Evolutionary conservation across 2,888 invertebrate genomes (phyloP), one percentile per base, ranked within the genome.

Genomic region (Anoncus sp.): DNA sequence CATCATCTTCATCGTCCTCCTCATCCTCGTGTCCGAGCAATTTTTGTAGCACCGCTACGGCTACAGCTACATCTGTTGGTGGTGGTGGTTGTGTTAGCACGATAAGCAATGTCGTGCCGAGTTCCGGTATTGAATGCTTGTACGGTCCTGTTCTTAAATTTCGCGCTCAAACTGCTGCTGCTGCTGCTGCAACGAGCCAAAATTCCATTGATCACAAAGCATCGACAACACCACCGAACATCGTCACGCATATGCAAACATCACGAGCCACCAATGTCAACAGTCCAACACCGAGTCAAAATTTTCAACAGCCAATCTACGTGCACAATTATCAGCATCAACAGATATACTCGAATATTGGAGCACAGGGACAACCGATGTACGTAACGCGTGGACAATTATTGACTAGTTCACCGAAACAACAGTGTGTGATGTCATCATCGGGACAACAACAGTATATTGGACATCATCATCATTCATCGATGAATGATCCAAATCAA

Each of bases 61-160:
- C 49, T 20, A 14, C 6, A 6, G 51, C 51, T 6, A 27, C 16
- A 24, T 31, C 31, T 38, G 67, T 24, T 45, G 75, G 71, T 72
- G 62, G 75, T 65, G 75, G 81, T 80, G 78, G 78, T 47, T 75
- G 74, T 59, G 80, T 82, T 45, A 83, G 77, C 51, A 75, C 85
- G 55, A 43, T 79, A 22, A 83, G 79, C 47, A 74, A 70, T 45
- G 62, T 71, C 38, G 65, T 82, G 27, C 79, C 85, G 10, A 69
- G 80, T 14, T 83, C 87, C 1, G 83, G 78, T 27, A 69, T 84
- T 14, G 90, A 89, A 71, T 87, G 88, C 63, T 80, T 90, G n/a
- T 91, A 91, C 78, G 91, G 90, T 0, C 91, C 91, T n/a, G 91
- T 91, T 14, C 74, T 91, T 51, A 91, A 91, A 73, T 91, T 91